phyloP scores from a whole-genome alignment of 2,888 invertebrate genomes.

The Stramonita haemastoma region DNA sequence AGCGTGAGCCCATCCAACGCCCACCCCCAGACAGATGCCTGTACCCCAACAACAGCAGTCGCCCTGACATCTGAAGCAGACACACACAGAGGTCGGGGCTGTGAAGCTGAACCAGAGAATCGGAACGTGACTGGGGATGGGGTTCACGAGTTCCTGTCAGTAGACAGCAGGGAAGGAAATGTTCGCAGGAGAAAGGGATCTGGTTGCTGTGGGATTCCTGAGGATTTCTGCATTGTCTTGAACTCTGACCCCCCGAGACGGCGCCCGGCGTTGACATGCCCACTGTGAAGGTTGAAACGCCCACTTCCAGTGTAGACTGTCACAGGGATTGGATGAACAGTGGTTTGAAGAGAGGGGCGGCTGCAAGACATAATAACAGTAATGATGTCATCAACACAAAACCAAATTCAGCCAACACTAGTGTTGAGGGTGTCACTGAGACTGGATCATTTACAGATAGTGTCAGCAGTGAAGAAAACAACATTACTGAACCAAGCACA shows the following conservation, averaged over 20 bases:
- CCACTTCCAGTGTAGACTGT: not conserved
- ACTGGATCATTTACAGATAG: not conserved
- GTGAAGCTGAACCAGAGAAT: not conserved
- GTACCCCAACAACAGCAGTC: not conserved
- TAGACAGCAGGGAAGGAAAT: not conserved
- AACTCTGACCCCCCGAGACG: not conserved
- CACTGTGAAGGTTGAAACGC: not conserved
- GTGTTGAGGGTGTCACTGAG: not conserved
- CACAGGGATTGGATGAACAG: not conserved
- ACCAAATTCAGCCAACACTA: not conserved
- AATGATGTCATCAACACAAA: no score
- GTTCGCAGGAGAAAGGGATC: not conserved
- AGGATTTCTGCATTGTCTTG: not conserved
- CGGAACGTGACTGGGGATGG: not conserved
- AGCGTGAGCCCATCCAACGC: no score
- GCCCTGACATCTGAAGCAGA: not conserved
- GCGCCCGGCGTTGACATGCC: not conserved
- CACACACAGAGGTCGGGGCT: not conserved
- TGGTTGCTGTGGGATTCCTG: not conserved
- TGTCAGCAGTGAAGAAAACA: not conserved
- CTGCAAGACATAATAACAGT: no score
- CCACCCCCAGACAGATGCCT: not conserved
- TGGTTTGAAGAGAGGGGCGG: not conserved
- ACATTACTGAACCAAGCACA: not conserved
- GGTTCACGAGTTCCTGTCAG: not conserved